Evolutionary conservation across 2,888 invertebrate genomes (phyloP), one percentile per base, ranked within the genome.

Genomic region (Linnaemya tessellans): DNA sequence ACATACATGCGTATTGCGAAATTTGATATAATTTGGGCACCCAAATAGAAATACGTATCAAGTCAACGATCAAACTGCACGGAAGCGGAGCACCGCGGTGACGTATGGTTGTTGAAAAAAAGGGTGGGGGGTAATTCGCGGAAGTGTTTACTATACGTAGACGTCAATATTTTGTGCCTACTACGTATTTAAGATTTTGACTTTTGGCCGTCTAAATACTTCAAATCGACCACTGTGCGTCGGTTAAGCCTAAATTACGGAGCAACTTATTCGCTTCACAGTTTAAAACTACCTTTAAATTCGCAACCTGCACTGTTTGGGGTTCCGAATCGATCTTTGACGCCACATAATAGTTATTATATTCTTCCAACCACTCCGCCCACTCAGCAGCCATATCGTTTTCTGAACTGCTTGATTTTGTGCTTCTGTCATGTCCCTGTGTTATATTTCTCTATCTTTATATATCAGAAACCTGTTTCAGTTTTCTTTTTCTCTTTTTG

Each of bases 361-460:
- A 68, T 49, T 35, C 8, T 15, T 67, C 67, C 41, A 65, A 25
- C 49, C 51, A 49, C 25, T 67, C 49, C 1, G 68, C 46, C 46
- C 30, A 65, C 20, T 64, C 64, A 64, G 43, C 64, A 67, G 65
- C 65, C 65, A 67, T 67, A 67, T 68, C 68, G 68, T 43, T 43
- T 38, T 20, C 43, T 22, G 13, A 43, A 22, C 10, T 8, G 5
- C 18, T 43, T 18, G 22, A 13, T 7, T 11, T 64, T 64, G 62
- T 20, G 38, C 62, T 13, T 43, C 13, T 20, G 41, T 62, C 62
- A 41, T 62, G 11, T 18, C 30, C 10, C 62, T 22, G 41, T 41
- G 18, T 41, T 41, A 20, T 62, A 30, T 35, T 35, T 43, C 13
- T 8, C n/a, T 46, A 11, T 46, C 9, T 41, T 41, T 41, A 41